Base-by-base conservation (phyloP, 1,140 invertebrate genomes). In the Diabrotica virgifera region DNA sequence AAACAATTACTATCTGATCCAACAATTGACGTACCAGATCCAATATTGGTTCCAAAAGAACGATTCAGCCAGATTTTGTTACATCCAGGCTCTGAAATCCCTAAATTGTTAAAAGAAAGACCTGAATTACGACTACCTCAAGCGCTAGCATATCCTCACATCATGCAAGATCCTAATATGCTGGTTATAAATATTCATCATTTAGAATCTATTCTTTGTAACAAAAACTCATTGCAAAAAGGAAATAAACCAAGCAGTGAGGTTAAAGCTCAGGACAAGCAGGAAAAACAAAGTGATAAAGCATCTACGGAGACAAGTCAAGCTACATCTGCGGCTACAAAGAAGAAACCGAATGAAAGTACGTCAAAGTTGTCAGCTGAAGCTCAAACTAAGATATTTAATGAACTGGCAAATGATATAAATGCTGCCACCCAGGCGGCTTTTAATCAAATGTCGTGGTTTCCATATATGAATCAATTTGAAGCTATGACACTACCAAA, bases 101-200 rank as follows among this genome's bases (percentile, higher is more conserved):
- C 90, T 0, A 82, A 87, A 61, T 79, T 93, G 40, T 73, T 93
- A 6, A 82, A 86, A 53, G 83, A 85, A 40, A 80, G 88, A 54
- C 89, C 89, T 0, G 89, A 91, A 78, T 76, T 91, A 14, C 80
- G 88, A 63, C 73, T 91, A 60, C 88, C 89, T 0, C 86, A 91
- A 74, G 87, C 87, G 0, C 83, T 90, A 52, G 85, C 86, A 12
- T 89, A 84, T 70, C 89, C 89, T 0, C 85, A 88, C 68, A 79
- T 91, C 2, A 76, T 91, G 24, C 85, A 87, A 72, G 90, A 92
- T 79, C 89, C 89, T 5, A 89, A 93, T 75, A 85, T 93, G 61
- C 76, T 92, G 6, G 90, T 92, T 1, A 87, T 93, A 68, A 90
- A 89, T 35, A 79, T 92, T 70, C 82, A 86, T 5, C 89, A 91